Percentiles rank a stretch among this genome's conserved stretches.
phyloP scores from a whole-genome alignment of 2,797 vertebrate species.

The Nannoperca australis region DNA sequence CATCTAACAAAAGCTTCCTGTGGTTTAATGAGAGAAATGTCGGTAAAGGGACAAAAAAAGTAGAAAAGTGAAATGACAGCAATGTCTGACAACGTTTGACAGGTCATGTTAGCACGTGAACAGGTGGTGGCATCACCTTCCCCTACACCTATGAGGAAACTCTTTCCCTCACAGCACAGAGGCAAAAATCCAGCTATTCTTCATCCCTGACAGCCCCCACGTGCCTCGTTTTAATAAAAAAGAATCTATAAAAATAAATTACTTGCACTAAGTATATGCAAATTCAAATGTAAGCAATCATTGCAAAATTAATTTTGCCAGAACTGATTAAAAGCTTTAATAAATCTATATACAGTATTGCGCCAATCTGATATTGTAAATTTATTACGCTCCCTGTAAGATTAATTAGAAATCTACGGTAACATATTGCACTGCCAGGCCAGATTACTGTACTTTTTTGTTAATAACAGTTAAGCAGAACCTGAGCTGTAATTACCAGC shows the following conservation, averaged over 20 bases:
- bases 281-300: slow-evolving; percentile 99
- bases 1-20: not conserved
- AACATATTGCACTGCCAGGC: slow-evolving; percentile 98
- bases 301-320: slow-evolving; percentile 99
- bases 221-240: slow-evolving; percentile 90
- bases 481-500: slow-evolving; percentile 97
- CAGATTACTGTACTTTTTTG: slow-evolving; percentile 97
- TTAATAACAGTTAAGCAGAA: slow-evolving; percentile 98
- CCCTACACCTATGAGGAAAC: slow-evolving; percentile 29
- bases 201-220: slow-evolving; percentile 79
- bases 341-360: slow-evolving; percentile 99
- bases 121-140: slow-evolving; percentile 47
- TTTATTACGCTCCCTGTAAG: slow-evolving; percentile 99
- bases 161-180: slow-evolving; percentile 25
- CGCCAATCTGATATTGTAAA: slow-evolving; percentile 99
- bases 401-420: slow-evolving; percentile 99
- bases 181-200: slow-evolving; percentile 61
- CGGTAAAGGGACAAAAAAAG: not conserved
- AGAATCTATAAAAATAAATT: slow-evolving; percentile 99
- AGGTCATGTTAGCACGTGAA: not conserved
- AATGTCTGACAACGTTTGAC: not conserved
- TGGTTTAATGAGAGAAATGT: not conserved
- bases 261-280: slow-evolving; percentile 97
- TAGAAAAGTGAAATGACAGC: not conserved
- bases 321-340: slow-evolving; percentile 99